Evolutionary conservation across 2,888 invertebrate species (phyloP), one percentile per base, ranked within the genome.

Genomic region (Heteromyza rotundicornis): DNA sequence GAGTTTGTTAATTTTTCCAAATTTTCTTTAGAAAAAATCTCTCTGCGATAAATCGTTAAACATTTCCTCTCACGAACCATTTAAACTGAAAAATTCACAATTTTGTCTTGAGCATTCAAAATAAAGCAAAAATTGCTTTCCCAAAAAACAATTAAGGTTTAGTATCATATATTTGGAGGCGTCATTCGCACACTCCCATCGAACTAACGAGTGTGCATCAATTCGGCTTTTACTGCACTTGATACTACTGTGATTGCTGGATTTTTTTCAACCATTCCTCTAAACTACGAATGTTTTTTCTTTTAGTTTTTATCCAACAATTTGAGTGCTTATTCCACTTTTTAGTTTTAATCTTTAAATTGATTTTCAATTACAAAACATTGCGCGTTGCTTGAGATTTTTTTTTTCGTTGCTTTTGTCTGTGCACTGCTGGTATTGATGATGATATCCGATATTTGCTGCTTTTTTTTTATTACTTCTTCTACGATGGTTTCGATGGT

Each of bases 311-410:
- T n/a, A n/a, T n/a, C n/a, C n/a, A n/a, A n/a, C 17, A 19, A 47
- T 47, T 47, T 47, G 2, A 19, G 47, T 47, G 14, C 47, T 47
- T 47, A 47, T 47, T 47, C 20, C 47, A 47, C 7, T 47, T 20
- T 47, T 20, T 20, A 19, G 17, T 47, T 47, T 47, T 47, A 47
- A 47, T 47, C 47, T 20, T 47, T 47, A 47, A 47, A 47, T 47
- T 47, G 47, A 47, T 47, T 47, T 47, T 47, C 47, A 47, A 47
- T 47, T 47, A 47, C 47, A 47, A 5, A 47, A 19, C 47, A 40
- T n/a, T n/a, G n/a, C n/a, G 40, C n/a, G 12, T 14, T 40, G 40
- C 8, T 40, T 7, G 40, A 19, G 10, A 20, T 17, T 47, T 17
- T 40, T 40, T 10, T 40, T n/a, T 10, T 40, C 14, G 40, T 10